Evolutionary conservation across 2,113 vertebrate species (phyloP).

Genomic region (Cephalopholis sonnerati): DNA sequence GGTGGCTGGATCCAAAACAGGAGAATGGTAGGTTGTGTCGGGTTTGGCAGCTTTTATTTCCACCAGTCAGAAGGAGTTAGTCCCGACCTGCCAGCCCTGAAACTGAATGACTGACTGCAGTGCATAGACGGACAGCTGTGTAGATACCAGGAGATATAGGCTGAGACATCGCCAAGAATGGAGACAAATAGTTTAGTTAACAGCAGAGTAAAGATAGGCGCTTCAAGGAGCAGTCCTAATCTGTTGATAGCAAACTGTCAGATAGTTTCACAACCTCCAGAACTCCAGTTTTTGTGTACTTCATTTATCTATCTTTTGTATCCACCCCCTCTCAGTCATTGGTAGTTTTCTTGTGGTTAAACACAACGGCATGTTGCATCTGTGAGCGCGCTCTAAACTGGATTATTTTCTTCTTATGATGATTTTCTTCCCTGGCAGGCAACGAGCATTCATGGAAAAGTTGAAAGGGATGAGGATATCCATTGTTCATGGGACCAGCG

Average conservation of each 20-base stretch:
- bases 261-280: not conserved
- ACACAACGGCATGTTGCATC: constrained; percentile 46
- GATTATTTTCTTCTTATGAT: constrained; percentile 38
- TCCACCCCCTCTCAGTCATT: not conserved
- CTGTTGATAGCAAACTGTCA: constrained; percentile 6
- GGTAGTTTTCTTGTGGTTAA: constrained; percentile 30
- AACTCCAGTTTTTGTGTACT: not conserved
- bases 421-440: constrained; percentile 37
- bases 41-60: constrained; percentile 51
- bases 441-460: constrained; percentile 22
- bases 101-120: constrained; percentile 51
- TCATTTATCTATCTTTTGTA: not conserved
- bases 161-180: constrained; percentile 18
- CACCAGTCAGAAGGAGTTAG: constrained; percentile 37
- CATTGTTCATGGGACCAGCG: constrained; percentile 36
- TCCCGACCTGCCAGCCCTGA: constrained; percentile 42
- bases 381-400: constrained; percentile 12
- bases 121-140: constrained; percentile 26
- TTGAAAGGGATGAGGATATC: constrained; percentile 45
- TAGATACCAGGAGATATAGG: constrained; percentile 21
- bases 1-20: not conserved
- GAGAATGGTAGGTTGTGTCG: constrained; percentile 4
- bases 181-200: constrained; percentile 4
- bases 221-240: not conserved
- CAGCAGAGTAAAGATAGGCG: not conserved